These are phyloP conservation scores for Cisticola juncidis DNA, from an alignment of 2,113 vertebrate genomes.

Conservation along the genomic window DNA sequence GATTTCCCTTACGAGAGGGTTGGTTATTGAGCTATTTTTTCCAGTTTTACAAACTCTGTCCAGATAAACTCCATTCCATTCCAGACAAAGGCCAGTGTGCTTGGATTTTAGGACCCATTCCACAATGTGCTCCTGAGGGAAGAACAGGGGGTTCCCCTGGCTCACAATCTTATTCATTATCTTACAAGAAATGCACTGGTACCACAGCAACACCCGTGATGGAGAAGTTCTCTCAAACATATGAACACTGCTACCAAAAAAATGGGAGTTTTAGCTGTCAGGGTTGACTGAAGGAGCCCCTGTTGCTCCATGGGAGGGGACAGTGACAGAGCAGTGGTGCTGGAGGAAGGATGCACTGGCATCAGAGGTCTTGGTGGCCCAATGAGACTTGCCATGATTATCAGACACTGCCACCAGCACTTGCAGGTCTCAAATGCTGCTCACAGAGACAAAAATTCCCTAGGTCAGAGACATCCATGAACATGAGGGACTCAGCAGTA, in stretches of 20 bases:
- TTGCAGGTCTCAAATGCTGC: neutral
- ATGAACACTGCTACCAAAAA: neutral
- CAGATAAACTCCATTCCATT: neutral
- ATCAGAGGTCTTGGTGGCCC: neutral
- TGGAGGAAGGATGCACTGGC: fast-evolving
- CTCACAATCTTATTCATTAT: fast-evolving
- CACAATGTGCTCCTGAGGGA: neutral
- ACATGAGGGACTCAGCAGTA: neutral
- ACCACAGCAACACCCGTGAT: neutral
- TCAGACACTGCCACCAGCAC: neutral
- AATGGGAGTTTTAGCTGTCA: fast-evolving
- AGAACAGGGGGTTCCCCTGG: neutral
- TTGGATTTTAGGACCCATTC: neutral
- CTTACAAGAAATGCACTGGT: neutral
- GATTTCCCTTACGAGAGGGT: neutral
- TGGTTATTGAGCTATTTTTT: neutral
- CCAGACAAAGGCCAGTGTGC: neutral
- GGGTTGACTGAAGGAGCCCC: neutral
- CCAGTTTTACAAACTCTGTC: neutral
- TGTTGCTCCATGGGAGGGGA: fast-evolving
- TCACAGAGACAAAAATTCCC: neutral
- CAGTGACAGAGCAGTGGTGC: neutral
- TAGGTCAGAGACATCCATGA: neutral
- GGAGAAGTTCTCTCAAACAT: neutral
- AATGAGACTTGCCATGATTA: neutral